A percentile compares a stretch with the other conserved stretches of the same genome.
Conservation (phyloP, 2,113 vertebrate species). For the Notothenia coriiceps region DNA sequence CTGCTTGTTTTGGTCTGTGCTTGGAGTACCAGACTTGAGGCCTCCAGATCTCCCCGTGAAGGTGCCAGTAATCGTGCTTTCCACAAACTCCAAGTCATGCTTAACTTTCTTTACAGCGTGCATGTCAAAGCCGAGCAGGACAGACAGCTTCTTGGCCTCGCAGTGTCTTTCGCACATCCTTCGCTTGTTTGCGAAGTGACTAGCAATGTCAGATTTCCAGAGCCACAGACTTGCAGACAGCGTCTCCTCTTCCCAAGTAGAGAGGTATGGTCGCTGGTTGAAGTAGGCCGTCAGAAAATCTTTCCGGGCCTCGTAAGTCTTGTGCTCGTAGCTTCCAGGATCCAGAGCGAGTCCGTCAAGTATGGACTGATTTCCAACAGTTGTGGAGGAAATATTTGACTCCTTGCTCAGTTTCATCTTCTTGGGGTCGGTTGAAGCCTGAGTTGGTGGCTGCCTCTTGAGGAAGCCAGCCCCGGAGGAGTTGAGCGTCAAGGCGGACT, state of each 20-base stretch:
- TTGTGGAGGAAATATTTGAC: constrained; percentile 82
- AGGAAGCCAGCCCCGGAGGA: constrained; percentile 85
- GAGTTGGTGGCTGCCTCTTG: constrained; percentile 89
- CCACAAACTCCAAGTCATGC: constrained; percentile 92
- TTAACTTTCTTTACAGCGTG: constrained; percentile 90
- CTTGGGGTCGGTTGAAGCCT: constrained; percentile 86
- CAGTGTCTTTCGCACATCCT: constrained; percentile 89
- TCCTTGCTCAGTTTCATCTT: constrained; percentile 85
- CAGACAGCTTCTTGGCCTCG: constrained; percentile 86
- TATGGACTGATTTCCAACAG: constrained; percentile 86
- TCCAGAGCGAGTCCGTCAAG: constrained; percentile 90
- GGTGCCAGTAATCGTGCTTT: constrained; percentile 80
- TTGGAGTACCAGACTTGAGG: constrained; percentile 54
- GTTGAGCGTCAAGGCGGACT: constrained; percentile 83
- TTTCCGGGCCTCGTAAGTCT: constrained; percentile 95
- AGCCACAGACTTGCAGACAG: constrained; percentile 94
- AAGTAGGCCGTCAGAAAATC: constrained; percentile 96
- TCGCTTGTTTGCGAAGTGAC: constrained; percentile 91
- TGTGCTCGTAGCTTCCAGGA: constrained; percentile 92
- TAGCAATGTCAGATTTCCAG: constrained; percentile 95
- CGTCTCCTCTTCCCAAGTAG: constrained; percentile 91
- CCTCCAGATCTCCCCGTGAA: constrained; percentile 68
- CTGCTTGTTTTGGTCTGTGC: constrained; percentile 50
- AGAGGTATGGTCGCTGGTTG: constrained; percentile 93
- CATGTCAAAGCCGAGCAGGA: constrained; percentile 96